Evolutionary conservation across 2,113 vertebrate species (phyloP), one percentile per base, ranked within the genome.

Genomic region (Gadus macrocephalus): DNA sequence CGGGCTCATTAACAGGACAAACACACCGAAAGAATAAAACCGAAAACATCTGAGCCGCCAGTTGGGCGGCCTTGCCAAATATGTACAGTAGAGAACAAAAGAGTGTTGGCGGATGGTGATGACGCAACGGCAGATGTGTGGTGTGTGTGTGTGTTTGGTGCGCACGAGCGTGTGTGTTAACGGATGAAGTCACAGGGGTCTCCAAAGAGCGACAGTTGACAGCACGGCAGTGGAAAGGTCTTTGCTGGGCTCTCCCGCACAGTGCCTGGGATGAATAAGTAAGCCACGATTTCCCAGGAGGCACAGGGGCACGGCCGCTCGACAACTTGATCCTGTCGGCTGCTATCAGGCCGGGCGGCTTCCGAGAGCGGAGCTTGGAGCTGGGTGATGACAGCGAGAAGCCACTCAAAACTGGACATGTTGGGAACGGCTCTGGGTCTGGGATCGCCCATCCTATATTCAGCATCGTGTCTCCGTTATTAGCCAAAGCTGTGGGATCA

Each of bases 231-330:
- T 56, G 12, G 31, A 55, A 60, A 60, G 60, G 28, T 58, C 66
- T 71, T 19, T 67, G 67, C 31, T 60, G 28, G 64, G 64, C 64
- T 68, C 62, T 63, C 75, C 71, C 75, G 72, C 53, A 0, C 73
- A 66, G 68, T 61, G 68, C 61, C 42, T 22, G 66, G 73, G 73
- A 56, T 75, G 66, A 75, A 73, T 56, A 67, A 74, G 55, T 2
- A 28, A 49, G 67, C 69, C n/a, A 66, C 22, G 1, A 67, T 71
- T 49, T 70, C 62, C 53, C 67, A 67, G 27, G 69, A 69, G 69
- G 73, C 22, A 28, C 35, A 62, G 62, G 14, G 62, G 64, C 64
- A 49, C 9, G 20, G 65, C 14, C 17, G 42, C 42, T 67, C 65
- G 19, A 53, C 65, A 53, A 53, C 16, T n/a, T 59, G 17, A 59